These are phyloP conservation scores for Nibea albiflora DNA, from an alignment of 2,113 vertebrate genomes.

Conservation along the genomic window DNA sequence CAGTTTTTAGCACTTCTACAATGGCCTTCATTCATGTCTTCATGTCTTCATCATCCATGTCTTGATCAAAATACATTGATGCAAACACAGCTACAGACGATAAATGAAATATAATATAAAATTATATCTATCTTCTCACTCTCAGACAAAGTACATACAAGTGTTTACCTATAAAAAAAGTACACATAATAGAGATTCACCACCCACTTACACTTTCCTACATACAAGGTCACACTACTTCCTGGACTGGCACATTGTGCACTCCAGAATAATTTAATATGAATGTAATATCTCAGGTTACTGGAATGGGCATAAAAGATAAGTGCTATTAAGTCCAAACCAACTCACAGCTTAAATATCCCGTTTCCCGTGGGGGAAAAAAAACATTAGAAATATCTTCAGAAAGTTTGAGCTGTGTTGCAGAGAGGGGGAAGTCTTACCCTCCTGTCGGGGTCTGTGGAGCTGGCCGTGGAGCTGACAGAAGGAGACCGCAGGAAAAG, in stretches of 20 bases:
- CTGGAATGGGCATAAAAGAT: background rate
- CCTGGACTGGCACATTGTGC: background rate
- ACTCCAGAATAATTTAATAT: background rate
- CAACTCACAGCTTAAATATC: background rate
- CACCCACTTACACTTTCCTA: background rate
- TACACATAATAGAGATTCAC: background rate
- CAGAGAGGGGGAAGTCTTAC: conserved; percentile 25
- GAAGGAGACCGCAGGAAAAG: conserved; percentile 57
- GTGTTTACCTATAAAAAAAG: no score
- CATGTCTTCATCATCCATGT: no score
- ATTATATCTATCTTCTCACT: no score
- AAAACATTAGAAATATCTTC: background rate
- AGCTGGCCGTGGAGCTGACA: conserved; percentile 64
- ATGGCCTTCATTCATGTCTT: no score
- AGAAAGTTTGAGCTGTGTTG: no score
- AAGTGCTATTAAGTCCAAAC: background rate
- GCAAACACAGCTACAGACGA: no score
- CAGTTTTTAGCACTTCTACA: no score
- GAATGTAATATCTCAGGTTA: background rate
- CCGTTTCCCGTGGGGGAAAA: no score
- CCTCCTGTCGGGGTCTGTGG: conserved; percentile 60
- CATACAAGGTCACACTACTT: background rate
- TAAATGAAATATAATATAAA: no score
- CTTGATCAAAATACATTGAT: no score
- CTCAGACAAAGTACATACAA: no score